Conservation (phyloP, 2,888 invertebrate genomes). For the Cataglyphis albicans region DNA sequence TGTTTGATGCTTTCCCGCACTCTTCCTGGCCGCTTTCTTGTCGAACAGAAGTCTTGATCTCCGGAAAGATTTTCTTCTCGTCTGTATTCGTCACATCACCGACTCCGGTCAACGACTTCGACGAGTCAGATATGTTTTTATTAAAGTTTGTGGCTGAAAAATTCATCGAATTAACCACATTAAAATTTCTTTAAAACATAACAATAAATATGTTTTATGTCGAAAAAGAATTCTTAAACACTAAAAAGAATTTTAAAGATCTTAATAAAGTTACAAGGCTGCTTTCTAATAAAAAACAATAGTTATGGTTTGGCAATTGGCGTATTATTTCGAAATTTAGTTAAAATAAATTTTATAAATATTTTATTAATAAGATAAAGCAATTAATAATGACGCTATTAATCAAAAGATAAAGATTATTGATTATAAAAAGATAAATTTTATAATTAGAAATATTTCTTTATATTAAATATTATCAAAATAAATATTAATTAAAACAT, state of each 20-base stretch:
- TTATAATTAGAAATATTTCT: neutral
- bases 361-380: constrained; percentile 11
- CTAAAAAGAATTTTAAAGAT: neutral
- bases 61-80: constrained; percentile 33
- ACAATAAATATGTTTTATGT: neutral
- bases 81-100: constrained; percentile 24
- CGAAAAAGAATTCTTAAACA: neutral
- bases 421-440: neutral
- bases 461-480: neutral
- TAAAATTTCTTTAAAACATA: neutral
- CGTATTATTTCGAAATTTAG: neutral
- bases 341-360: neutral
- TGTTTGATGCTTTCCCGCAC: constrained; percentile 4
- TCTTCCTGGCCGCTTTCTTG: constrained; percentile 30
- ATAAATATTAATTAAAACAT: neutral
- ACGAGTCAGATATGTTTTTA: constrained; percentile 16
- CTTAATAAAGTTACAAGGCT: neutral
- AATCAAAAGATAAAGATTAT: neutral
- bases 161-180: neutral
- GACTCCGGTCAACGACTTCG: constrained; percentile 45
- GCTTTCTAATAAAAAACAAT: neutral
- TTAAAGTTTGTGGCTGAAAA: constrained; percentile 10
- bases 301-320: neutral
- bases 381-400: neutral
- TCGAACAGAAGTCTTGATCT: constrained; percentile 13